Evolutionary conservation across 2,797 vertebrate species (phyloP), one percentile per base, ranked within the genome.

Genomic region (Phrynocephalus forsythii): DNA sequence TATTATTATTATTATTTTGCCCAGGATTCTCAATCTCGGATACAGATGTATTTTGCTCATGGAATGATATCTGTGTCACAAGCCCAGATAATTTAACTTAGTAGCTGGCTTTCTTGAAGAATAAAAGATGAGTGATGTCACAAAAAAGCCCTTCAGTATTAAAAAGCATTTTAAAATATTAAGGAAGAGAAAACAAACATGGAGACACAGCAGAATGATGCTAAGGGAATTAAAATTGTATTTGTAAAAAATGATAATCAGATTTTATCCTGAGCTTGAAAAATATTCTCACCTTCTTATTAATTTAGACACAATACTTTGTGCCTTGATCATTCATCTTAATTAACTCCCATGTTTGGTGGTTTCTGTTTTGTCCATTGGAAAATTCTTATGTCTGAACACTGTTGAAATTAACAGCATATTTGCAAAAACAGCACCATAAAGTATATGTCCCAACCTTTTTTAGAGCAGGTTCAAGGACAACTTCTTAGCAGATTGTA

Each of bases 231-330:
- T 92, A 92, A 93, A 88, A 18, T 91, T 86, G 68, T 89, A 68
- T 84, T 1, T 6, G 75, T 88, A 93, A 87, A 91, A 91, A 80
- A 44, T 3, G 5, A 44, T 4, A 94, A 63, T 50, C 87, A 77
- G 91, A 26, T 93, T 83, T 87, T 93, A 83, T 85, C 83, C 75
- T 91, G 83, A 84, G 86, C 89, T 93, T 68, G 90, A 86, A 93
- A 68, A 90, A 91, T 7, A 1, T 82, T 94, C 78, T 85, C 92
- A 88, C 85, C 80, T 81, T 83, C 84, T 94, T 84, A 91, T 94
- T 94, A 92, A 91, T 94, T 85, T 69, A 87, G 90, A 92, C 91
- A 93, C 94, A 95, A 93, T 93, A 86, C 89, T 82, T 83, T 63
- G 10, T 72, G 50, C 66, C 66, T 87, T 88, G 66, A 72, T 72